These are phyloP conservation scores for Paratrypauchen microcephalus DNA, from an alignment of 2,797 vertebrate species.

Conservation along the genomic window DNA sequence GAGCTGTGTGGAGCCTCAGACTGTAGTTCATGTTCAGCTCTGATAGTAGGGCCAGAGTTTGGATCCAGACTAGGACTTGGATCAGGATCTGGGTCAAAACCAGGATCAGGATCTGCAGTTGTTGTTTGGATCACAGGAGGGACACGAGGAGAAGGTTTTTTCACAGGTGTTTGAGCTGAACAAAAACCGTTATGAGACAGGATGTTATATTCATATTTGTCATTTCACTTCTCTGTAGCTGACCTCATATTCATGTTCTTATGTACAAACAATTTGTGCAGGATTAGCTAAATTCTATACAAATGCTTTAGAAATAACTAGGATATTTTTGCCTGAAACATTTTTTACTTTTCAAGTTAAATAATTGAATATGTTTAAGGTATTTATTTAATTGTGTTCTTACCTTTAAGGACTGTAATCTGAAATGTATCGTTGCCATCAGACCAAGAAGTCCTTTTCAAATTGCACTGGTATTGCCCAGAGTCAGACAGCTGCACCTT, in stretches of 20 bases:
- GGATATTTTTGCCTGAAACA: too few relatives aligned
- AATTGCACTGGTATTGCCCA: not conserved
- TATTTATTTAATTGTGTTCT: too few relatives aligned
- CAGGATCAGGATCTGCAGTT: too few relatives aligned
- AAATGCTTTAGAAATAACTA: too few relatives aligned
- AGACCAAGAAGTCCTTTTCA: not conserved
- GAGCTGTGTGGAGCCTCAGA: too few relatives aligned
- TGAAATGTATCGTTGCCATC: not conserved
- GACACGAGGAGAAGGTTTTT: too few relatives aligned
- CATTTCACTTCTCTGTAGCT: not conserved
- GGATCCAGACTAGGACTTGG: not conserved
- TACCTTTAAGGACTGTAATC: not conserved
- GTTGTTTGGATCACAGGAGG: not conserved
- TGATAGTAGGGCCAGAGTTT: not conserved
- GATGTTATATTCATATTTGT: not conserved
- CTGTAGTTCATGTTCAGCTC: not conserved
- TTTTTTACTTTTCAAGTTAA: too few relatives aligned
- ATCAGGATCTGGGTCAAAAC: too few relatives aligned
- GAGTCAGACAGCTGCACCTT: not conserved
- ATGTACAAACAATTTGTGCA: too few relatives aligned
- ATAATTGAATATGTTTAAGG: too few relatives aligned
- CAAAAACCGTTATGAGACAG: not conserved
- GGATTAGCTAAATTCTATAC: too few relatives aligned
- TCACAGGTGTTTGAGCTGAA: not conserved
- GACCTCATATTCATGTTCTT: not conserved